Percentiles rank a stretch among this genome's conserved stretches.
These are phyloP conservation scores for Neocrepidodera transversa DNA, from an alignment of 2,888 invertebrate species.

Conservation along the genomic window DNA sequence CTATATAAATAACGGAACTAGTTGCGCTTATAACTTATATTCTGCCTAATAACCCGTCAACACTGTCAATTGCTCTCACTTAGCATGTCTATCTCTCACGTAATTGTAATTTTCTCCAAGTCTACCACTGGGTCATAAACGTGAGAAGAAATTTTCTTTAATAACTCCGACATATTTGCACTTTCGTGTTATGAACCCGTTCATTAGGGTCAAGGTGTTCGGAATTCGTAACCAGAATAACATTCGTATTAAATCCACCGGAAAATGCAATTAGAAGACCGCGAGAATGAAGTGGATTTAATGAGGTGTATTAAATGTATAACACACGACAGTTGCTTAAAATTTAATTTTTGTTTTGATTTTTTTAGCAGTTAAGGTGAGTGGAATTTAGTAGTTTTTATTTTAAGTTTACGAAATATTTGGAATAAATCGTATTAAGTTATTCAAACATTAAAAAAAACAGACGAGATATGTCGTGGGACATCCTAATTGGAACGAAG, in stretches of 20 bases:
- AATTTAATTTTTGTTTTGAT: no score
- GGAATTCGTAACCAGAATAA: slow-evolving; percentile 1
- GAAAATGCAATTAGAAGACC: slow-evolving; percentile 18
- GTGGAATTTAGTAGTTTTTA: no score
- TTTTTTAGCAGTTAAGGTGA: no score
- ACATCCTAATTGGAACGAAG: no score
- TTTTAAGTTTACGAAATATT: no score
- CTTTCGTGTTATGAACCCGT: slow-evolving; percentile 26
- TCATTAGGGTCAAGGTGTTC: slow-evolving; percentile 23
- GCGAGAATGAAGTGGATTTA: slow-evolving; percentile 3
- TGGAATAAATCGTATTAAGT: no score
- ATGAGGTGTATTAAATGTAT: no score
- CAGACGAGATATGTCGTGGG: no score
- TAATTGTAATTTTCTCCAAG: slow-evolving; percentile 20
- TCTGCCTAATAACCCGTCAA: slow-evolving; percentile 16
- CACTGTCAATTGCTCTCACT: slow-evolving; percentile 13
- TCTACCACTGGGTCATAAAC: slow-evolving; percentile 32
- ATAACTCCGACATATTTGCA: slow-evolving; percentile 29
- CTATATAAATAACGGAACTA: background rate
- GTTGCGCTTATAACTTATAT: slow-evolving; percentile 8
- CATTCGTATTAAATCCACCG: slow-evolving; percentile 6
- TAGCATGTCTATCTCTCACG: slow-evolving; percentile 15
- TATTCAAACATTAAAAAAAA: no score
- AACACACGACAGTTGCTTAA: no score
- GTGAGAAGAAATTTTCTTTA: slow-evolving; percentile 27